Conservation (phyloP, 1,140 invertebrate genomes). For the Ceratosolen fusciceps region DNA sequence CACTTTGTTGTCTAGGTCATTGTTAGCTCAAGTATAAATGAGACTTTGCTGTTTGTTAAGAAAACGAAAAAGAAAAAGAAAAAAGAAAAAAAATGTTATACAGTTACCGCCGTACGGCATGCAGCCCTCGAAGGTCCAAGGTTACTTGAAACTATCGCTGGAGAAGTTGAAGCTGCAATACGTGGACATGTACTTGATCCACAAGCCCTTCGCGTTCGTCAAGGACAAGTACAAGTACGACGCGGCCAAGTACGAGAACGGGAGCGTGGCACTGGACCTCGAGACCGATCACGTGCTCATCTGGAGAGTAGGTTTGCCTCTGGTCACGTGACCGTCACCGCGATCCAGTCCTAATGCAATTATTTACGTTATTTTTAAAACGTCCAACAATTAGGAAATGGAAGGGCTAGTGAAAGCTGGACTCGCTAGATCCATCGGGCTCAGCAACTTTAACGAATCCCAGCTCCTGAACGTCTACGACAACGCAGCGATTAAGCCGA, state of each 20-base stretch:
- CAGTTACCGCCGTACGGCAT: conserved; percentile 33
- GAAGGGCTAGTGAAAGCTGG: conserved; percentile 77
- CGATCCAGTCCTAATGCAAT: too few species aligned
- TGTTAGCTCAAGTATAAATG: too few species aligned
- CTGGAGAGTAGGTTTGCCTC: conserved; percentile 74
- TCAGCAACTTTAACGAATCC: conserved; percentile 84
- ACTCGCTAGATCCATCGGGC: conserved; percentile 78
- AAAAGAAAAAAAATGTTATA: too few species aligned
- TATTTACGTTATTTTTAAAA: too few species aligned
- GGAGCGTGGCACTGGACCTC: conserved; percentile 74
- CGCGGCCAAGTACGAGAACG: conserved; percentile 49
- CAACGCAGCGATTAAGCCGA: conserved; percentile 74
- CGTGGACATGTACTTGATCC: conserved; percentile 80
- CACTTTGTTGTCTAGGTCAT: background rate
- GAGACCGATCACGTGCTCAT: conserved; percentile 78
- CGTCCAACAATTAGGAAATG: conserved; percentile 69
- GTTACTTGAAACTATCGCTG: conserved; percentile 41
- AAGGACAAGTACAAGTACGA: conserved; percentile 68
- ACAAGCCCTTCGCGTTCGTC: conserved; percentile 77
- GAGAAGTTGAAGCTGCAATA: conserved; percentile 71
- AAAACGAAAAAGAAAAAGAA: too few species aligned
- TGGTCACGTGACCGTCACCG: background rate
- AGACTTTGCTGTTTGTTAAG: too few species aligned
- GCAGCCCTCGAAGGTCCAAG: conserved; percentile 6
- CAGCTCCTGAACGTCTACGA: conserved; percentile 78